phyloP scores from a whole-genome alignment of 2,113 vertebrate species.

The Cynopterus brachyotis region DNA sequence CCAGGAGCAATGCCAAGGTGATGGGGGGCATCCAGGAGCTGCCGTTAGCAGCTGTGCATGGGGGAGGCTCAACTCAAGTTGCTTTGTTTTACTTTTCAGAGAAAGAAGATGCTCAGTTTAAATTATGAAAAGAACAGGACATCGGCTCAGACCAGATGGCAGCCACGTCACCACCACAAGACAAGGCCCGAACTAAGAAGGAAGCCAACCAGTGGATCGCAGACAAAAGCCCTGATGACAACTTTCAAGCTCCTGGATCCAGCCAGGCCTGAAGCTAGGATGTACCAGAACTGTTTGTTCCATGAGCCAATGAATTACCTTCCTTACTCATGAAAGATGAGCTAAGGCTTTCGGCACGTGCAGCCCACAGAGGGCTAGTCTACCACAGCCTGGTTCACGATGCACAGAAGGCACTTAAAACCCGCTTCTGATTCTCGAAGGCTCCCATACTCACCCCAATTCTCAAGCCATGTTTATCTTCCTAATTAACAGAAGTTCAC shows the following conservation, averaged over 20 bases:
- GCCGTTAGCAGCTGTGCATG: fast-evolving
- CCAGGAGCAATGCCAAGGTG: background rate
- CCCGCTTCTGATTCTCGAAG: background rate
- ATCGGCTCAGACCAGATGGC: background rate
- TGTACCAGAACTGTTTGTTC: background rate
- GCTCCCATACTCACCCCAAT: background rate
- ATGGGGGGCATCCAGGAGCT: background rate
- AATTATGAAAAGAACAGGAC: background rate
- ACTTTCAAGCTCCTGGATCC: background rate
- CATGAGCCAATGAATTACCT: background rate
- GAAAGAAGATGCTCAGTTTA: background rate
- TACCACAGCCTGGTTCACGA: background rate
- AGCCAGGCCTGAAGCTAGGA: background rate
- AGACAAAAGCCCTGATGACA: background rate
- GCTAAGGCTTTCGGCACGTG: background rate
- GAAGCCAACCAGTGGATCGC: background rate
- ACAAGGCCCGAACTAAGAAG: background rate
- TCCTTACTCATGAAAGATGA: background rate
- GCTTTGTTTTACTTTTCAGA: background rate
- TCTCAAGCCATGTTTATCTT: background rate
- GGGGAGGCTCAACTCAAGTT: background rate
- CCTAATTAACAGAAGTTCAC: background rate
- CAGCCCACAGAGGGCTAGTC: background rate
- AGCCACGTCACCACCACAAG: background rate
- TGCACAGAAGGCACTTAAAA: background rate